Evolutionary conservation across 2,888 invertebrate species (phyloP).

Genomic region (Uloborus plumipes): DNA sequence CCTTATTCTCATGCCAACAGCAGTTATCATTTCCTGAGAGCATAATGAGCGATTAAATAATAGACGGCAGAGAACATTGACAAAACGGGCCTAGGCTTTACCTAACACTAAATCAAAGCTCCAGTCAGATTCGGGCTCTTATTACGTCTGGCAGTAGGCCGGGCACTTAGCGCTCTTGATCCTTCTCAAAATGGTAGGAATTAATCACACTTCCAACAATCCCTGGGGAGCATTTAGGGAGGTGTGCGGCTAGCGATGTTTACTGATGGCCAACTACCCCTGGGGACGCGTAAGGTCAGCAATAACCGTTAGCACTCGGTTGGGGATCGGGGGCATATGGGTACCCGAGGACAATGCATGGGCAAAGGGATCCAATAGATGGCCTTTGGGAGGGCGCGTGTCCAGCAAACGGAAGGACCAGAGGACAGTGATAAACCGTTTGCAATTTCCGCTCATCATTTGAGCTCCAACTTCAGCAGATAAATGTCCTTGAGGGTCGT

Average conservation of each 20-base stretch:
- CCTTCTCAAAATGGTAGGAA: conserved; percentile 47
- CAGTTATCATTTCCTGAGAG: conserved; percentile 16
- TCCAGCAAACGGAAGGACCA: conserved; percentile 19
- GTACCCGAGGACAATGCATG: conserved; percentile 7
- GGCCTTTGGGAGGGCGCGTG: conserved; percentile 29
- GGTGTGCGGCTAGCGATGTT: conserved; percentile 19
- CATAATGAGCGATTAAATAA: conserved; percentile 21
- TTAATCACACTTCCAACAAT: conserved; percentile 51
- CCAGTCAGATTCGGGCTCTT: conserved; percentile 16
- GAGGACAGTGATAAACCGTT: conserved; percentile 51
- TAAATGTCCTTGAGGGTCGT: conserved; percentile 19
- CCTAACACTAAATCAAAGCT: conserved; percentile 40
- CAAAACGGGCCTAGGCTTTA: conserved; percentile 14
- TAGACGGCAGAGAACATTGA: conserved; percentile 1
- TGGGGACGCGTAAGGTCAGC: conserved; percentile 39
- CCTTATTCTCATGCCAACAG: neutral
- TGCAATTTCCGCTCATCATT: conserved; percentile 60
- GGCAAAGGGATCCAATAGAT: conserved; percentile 10
- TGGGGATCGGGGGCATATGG: conserved; percentile 9
- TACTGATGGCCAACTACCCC: conserved; percentile 11
- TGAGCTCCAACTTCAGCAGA: conserved; percentile 21
- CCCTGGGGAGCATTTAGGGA: conserved; percentile 46
- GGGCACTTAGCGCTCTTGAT: conserved; percentile 49
- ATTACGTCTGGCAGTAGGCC: conserved; percentile 20
- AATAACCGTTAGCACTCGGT: conserved; percentile 42